These are phyloP conservation scores for Octopus bimaculoides DNA, from an alignment of 1,140 invertebrate genomes.

Conservation along the genomic window DNA sequence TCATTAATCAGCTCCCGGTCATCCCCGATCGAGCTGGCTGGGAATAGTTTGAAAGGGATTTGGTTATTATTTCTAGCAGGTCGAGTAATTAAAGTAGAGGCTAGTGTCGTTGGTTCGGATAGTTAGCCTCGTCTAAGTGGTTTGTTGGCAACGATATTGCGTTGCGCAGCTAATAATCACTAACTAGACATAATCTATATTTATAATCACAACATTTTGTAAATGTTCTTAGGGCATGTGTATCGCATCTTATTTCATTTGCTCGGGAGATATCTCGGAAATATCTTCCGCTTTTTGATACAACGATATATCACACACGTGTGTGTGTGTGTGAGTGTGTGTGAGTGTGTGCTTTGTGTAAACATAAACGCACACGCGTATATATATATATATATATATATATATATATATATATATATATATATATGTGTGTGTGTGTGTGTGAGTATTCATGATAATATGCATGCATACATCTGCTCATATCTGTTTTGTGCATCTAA, in stretches of 20 bases:
- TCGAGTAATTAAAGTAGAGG: no score
- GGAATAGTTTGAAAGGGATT: no score
- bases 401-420: conserved; percentile 4
- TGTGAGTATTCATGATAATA: background rate
- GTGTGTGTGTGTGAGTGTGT: background rate
- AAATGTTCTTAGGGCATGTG: background rate
- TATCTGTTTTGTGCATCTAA: background rate
- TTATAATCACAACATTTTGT: no score
- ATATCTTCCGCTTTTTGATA: background rate
- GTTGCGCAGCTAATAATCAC: no score
- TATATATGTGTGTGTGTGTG: background rate
- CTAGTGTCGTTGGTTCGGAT: no score
- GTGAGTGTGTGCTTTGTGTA: background rate
- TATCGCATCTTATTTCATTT: background rate
- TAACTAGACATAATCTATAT: no score
- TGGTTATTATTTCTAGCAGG: no score
- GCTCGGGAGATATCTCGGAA: background rate
- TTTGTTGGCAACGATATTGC: no score
- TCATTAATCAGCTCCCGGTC: no score
- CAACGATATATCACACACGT: background rate
- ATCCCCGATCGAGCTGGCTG: no score
- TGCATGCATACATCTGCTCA: background rate
- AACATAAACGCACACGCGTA: background rate
- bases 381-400: background rate
- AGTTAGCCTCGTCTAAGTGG: no score